A percentile compares a stretch with the other conserved stretches of the same genome.
These are phyloP conservation scores for Ciconia maguari DNA, from an alignment of 2,113 vertebrate species.

Conservation along the genomic window DNA sequence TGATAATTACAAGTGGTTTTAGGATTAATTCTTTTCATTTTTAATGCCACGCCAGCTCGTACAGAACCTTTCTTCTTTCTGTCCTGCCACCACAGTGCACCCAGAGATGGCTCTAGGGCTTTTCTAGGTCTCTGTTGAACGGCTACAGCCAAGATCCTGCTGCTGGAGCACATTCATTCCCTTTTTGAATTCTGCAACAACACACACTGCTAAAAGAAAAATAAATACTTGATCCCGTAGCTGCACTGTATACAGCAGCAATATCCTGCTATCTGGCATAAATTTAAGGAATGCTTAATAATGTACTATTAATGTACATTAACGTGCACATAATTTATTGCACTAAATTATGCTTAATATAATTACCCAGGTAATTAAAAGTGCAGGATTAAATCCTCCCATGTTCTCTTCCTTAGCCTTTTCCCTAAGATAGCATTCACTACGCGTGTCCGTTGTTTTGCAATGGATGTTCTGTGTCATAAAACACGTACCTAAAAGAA, in stretches of 20 bases:
- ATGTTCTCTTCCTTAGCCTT: not conserved
- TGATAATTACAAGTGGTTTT: not conserved
- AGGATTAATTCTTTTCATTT: not conserved
- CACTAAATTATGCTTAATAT: not conserved
- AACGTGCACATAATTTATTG: not conserved
- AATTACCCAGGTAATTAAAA: not conserved
- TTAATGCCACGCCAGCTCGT: not conserved
- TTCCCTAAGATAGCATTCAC: not conserved
- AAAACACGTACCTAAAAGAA: not conserved
- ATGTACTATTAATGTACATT: not conserved
- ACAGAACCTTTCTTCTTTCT: not conserved
- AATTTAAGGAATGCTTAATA: not conserved
- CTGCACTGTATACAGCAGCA: not conserved
- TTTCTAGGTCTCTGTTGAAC: not conserved
- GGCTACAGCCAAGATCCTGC: not conserved
- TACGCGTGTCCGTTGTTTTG: fast-evolving
- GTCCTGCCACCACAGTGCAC: not conserved
- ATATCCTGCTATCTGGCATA: not conserved
- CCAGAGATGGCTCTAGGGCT: not conserved
- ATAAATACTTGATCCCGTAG: not conserved
- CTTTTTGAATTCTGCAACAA: not conserved
- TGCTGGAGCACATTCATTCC: not conserved
- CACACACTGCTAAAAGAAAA: not conserved
- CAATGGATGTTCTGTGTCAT: not conserved
- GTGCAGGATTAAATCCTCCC: not conserved